Evolutionary conservation across 2,797 vertebrate species (phyloP), one percentile per base, ranked within the genome.

Genomic region (Pangasius sanitwongsei): DNA sequence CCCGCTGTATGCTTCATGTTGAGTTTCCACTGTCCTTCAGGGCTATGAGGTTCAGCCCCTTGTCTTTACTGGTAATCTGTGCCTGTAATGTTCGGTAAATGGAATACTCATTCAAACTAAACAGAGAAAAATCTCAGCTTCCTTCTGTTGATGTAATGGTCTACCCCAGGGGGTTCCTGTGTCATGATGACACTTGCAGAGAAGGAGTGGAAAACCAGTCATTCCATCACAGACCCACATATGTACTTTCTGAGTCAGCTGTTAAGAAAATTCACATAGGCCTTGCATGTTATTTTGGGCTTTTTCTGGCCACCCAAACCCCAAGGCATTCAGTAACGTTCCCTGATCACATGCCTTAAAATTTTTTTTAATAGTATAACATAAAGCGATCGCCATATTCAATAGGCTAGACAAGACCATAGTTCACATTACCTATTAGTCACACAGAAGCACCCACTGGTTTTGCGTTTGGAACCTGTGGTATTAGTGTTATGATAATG

Each of bases 51-150:
- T 89, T 91, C 89, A 72, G 81, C 83, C 57, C 75, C 13, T 31
- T 87, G 87, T 91, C 84, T 86, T 92, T 92, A 89, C 90, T 88
- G 89, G 90, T 87, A 91, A 78, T 83, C 81, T 57, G 67, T 87
- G 65, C 86, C 65, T 78, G 82, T 88, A 61, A 87, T 63, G 70
- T 92, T 91, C 88, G 86, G 90, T 92, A 92, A 91, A 70, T 61
- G 0, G 55, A 82, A 16, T 87, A 67, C 85, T 89, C 72, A 15
- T 85, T 87, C 41, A 84, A 70, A 88, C 78, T 85, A 86, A 77
- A 91, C 65, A 67, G 53, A 88, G 18, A 75, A 88, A 87, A 85
- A 61, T 83, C 53, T 88, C 57, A 69, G 13, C 55, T 57, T n/a
- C 41, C 11, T 83, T 91, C 65, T 87, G 41, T 41, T 69, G 67